Base-by-base conservation (phyloP, 2,113 vertebrate species). In the Tragelaphus scriptus region DNA sequence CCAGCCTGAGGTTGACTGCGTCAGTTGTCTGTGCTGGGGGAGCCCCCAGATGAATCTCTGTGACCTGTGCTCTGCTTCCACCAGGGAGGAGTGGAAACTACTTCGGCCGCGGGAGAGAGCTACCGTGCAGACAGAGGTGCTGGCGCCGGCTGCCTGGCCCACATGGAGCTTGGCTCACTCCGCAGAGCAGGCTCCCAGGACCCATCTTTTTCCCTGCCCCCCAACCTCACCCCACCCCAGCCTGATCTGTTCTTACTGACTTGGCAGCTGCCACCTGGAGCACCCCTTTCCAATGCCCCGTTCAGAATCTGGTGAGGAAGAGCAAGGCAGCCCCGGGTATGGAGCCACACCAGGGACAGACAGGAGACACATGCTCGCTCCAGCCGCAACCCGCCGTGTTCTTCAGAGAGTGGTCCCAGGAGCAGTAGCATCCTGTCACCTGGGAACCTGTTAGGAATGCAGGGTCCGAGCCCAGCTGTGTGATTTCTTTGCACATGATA, bases 401-500 rank as follows among this genome's bases (percentile, higher is more conserved):
- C 44, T 80, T 44, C 53, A 7, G 53, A 75, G 59, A 12, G 44
- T 15, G 53, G 23, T 6, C 77, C 17, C 17, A 65, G 82, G 21
- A 26, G 28, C 32, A 79, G 71, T 3, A 36, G 21, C 36, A 4
- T 14, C 1, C 0, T 0, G 4, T 32, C 36, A 12, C 14, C 59
- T 16, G 40, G 25, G 65, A 86, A 36, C 26, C 3, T 4, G n/a
- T 19, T 7, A 65, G 32, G 44, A 59, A 80, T 6, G 16, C 5
- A 3, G 80, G 32, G 25, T 30, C 32, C 4, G 1, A 61, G 25
- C 40, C 61, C 32, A 8, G 32, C 47, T 4, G 3, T 28, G 28
- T 16, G 36, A 7, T 11, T 44, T 3, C 1, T 7, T 17, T 49
- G 32, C 30, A 11, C 0, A 0, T 26, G 47, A 30, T 68, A 6